phyloP scores from a whole-genome alignment of 1,140 invertebrate species.

The Drosophila auraria region DNA sequence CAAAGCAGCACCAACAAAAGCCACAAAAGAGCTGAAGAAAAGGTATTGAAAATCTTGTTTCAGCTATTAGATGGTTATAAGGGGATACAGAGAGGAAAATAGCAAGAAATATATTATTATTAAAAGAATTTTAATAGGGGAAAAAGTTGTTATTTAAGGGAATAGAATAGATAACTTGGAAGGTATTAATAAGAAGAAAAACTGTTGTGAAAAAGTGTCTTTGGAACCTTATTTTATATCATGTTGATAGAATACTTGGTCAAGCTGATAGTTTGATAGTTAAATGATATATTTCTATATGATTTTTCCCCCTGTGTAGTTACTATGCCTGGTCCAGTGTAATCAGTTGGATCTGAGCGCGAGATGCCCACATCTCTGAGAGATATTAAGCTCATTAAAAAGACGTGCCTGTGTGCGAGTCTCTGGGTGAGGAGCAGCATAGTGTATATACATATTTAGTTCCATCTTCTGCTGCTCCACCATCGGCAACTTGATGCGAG shows the following conservation, averaged over 20 bases:
- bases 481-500: conserved; percentile 77
- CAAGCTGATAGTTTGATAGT: background rate
- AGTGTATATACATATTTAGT: background rate
- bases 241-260: background rate
- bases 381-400: conserved; percentile 84
- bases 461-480: conserved; percentile 10
- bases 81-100: conserved; percentile 15
- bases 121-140: background rate
- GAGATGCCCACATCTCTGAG: conserved; percentile 67
- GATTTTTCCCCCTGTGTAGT: conserved; percentile 28
- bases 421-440: background rate
- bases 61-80: conserved; percentile 5
- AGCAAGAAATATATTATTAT: too few relatives aligned
- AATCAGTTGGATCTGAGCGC: conserved; percentile 74
- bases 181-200: too few relatives aligned
- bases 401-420: conserved; percentile 42
- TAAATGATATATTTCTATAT: too few relatives aligned
- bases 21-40: conserved; percentile 14
- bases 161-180: too few relatives aligned
- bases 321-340: conserved; percentile 45
- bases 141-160: too few relatives aligned
- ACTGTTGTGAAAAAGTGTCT: background rate
- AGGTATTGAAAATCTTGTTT: conserved; percentile 32
- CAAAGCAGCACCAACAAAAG: conserved; percentile 28
- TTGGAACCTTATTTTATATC: background rate